Evolutionary conservation across 2,888 invertebrate genomes (phyloP), one percentile per base, ranked within the genome.

Genomic region (Rhingia rostrata): DNA sequence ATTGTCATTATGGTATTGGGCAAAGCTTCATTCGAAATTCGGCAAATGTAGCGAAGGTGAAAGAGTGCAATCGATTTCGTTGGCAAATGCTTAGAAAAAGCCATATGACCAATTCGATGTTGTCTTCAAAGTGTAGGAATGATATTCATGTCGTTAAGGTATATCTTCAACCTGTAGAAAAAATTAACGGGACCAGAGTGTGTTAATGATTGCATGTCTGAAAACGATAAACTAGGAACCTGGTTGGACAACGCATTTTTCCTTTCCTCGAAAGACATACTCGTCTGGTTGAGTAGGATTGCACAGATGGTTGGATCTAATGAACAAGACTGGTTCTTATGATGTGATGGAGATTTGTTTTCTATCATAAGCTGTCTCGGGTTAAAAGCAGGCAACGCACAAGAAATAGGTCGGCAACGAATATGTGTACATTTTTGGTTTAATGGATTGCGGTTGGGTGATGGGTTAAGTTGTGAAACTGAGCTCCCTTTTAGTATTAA

Each of bases 21-120:
- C 49, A 9, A 10, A 67, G 53, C 35, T 53, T 83, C 12, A 33
- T 83, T 41, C 33, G 64, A 12, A 79, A 45, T 32, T 53, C 83
- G 9, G 64, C 69, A 2, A 10, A 79, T 35, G 5, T 41, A 41
- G 49, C 30, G 10, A 58, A 63, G 10, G 58, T 69, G 4, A 74
- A 47, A 7, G 64, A 74, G 35, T 83, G 83, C 7, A 64, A 83
- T 6, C 22, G 22, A 9, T 64, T 79, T 6, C 74, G 74, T n/a
- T 84, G 78, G 74, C 10, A 64, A 1, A 60, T 53, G 32, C 53
- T 64, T 69, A 56, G 69, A 58, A 84, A 53, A 74, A 74, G 60
- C 83, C 83, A 41, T 84, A 74, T 39, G 9, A 53, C 0, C 39
- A 41, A 3, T 79, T 79, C 14, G 7, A 84, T 2, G 74, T 73